Base-by-base conservation (phyloP, 2,797 vertebrate species). In the Lutjanus campechanus region DNA sequence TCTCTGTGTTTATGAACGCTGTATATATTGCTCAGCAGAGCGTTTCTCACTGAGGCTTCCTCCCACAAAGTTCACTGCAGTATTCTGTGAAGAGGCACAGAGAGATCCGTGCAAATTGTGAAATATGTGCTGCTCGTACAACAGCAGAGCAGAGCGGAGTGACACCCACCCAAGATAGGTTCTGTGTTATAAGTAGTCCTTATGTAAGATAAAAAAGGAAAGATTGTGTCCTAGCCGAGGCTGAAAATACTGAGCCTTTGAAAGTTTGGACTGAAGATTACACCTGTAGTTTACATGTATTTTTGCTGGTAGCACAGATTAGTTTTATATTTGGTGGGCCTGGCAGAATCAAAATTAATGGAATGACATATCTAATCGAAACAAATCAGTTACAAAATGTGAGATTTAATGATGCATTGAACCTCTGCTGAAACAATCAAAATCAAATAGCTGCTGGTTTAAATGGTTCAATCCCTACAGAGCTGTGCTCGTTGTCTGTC, bases 21-120 rank as follows among this genome's bases (percentile, higher is more conserved):
- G 65, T 69, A 25, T 83, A 80, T 83, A 70, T 79, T 89, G 80
- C 79, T 87, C 86, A 83, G 77, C 73, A 47, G 69, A 88, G 83
- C 78, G 5, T 85, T 77, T 85, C 72, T 71, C 77, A 53, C 81
- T 40, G 71, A 88, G 79, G 47, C 88, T 79, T 88, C 85, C 87
- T 77, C 87, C 85, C 86, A 85, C 87, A 74, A 82, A 86, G 73
- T 89, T 85, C 80, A 83, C 81, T 85, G 89, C 85, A 78, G 88
- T 55, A 47, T 66, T 86, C 66, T 76, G 71, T 47, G 54, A 88
- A 63, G 69, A 83, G 65, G 62, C 85, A 53, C 41, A 54, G 43
- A 75, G 63, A 86, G 88, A 84, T 78, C 72, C 63, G 51, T 70
- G 78, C 64, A 86, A 68, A 86, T 79, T 83, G 71, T 79, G 66